Percentiles rank a stretch among this genome's conserved stretches.
phyloP scores from a whole-genome alignment of 2,797 vertebrate genomes.

The Synanceia verrucosa region DNA sequence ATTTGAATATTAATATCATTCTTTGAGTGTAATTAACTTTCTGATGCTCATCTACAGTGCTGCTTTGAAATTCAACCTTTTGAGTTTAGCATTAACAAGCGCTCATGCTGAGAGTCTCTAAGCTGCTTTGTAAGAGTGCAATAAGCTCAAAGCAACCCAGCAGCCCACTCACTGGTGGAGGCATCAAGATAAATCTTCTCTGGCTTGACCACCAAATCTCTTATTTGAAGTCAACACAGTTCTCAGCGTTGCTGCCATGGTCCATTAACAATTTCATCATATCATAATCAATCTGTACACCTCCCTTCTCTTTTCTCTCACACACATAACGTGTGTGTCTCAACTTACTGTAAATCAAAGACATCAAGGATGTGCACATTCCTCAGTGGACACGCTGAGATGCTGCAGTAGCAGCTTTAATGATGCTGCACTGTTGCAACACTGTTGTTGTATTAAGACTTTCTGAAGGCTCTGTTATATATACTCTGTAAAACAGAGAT shows the following conservation, averaged over 20 bases:
- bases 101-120: slow-evolving; percentile 59
- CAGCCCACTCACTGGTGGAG: slow-evolving; percentile 53
- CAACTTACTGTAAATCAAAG: slow-evolving; percentile 55
- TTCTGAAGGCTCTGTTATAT: slow-evolving; percentile 49
- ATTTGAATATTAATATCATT: slow-evolving; percentile 55
- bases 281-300: slow-evolving; percentile 22
- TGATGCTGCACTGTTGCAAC: slow-evolving; percentile 37
- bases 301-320: slow-evolving; percentile 17
- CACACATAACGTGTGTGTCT: slow-evolving; percentile 24
- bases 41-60: slow-evolving; percentile 56
- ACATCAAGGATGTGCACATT: slow-evolving; percentile 43
- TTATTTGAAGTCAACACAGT: slow-evolving; percentile 52
- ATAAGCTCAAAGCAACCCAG: slow-evolving; percentile 56
- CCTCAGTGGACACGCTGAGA: slow-evolving; percentile 46
- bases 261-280: slow-evolving; percentile 43
- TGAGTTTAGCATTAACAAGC: slow-evolving; percentile 68
- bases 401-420: slow-evolving; percentile 41
- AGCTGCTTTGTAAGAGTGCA: slow-evolving; percentile 65
- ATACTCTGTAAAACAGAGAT: slow-evolving; percentile 51
- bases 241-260: slow-evolving; percentile 44
- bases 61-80: slow-evolving; percentile 58
- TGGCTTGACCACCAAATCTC: slow-evolving; percentile 44
- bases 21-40: slow-evolving; percentile 59
- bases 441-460: slow-evolving; percentile 60
- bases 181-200: slow-evolving; percentile 56